phyloP scores from a whole-genome alignment of 2,888 invertebrate genomes.

The Bombylius major region DNA sequence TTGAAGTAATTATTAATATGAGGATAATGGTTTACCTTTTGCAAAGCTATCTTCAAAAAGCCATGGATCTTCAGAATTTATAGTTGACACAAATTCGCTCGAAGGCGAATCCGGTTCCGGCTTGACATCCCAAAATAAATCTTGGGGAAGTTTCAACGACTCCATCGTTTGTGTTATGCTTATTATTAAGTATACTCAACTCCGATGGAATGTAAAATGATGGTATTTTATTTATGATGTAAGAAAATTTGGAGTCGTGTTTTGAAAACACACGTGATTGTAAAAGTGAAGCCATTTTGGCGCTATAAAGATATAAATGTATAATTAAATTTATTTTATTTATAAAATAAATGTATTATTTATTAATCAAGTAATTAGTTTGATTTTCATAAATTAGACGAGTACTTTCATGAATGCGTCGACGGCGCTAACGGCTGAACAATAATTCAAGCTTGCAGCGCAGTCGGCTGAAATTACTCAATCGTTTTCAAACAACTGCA shows the following conservation, averaged over 20 bases:
- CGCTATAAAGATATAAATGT: slow-evolving; percentile 44
- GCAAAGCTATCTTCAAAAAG: slow-evolving; percentile 29
- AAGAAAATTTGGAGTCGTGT: slow-evolving; percentile 37
- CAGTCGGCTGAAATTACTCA: too few species aligned
- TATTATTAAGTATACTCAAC: slow-evolving; percentile 1
- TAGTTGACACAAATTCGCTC: slow-evolving; percentile 25
- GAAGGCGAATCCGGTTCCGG: slow-evolving; percentile 32
- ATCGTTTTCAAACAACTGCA: too few species aligned
- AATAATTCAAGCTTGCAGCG: too few species aligned
- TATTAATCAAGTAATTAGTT: too few species aligned
- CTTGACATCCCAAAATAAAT: slow-evolving; percentile 34
- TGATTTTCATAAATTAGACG: too few species aligned
- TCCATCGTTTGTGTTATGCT: slow-evolving; percentile 23
- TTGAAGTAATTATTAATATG: too few species aligned
- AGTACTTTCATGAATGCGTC: too few species aligned
- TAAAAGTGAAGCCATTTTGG: slow-evolving; percentile 67
- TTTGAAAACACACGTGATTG: slow-evolving; percentile 51
- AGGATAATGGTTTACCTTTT: slow-evolving; percentile 20
- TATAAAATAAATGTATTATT: too few species aligned
- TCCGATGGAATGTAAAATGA: slow-evolving; percentile 14
- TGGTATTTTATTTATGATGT: slow-evolving; percentile 13
- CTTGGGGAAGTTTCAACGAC: slow-evolving; percentile 30
- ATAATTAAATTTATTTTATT: too few species aligned
- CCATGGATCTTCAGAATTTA: slow-evolving; percentile 16
- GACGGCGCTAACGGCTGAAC: too few species aligned